Percentiles rank a stretch among this genome's conserved stretches.
Evolutionary conservation across 1,140 invertebrate species (phyloP).

Genomic region (Drosophila lacteicornis): DNA sequence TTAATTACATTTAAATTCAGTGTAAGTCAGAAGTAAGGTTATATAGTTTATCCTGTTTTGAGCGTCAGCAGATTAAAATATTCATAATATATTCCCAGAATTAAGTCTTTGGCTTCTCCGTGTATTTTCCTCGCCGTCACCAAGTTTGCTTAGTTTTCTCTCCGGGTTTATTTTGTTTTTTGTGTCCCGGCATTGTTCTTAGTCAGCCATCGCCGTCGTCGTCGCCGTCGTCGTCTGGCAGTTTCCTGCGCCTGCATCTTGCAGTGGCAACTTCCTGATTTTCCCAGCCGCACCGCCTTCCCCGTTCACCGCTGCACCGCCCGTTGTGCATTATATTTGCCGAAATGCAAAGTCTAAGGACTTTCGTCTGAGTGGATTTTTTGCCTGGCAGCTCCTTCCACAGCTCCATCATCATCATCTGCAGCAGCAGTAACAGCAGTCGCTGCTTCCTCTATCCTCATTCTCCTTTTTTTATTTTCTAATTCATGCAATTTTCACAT

Average conservation of each 20-base stretch:
- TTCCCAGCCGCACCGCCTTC: conserved; percentile 37
- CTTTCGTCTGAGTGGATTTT: conserved; percentile 84
- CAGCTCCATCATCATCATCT: conserved; percentile 32
- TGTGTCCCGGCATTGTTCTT: conserved; percentile 69
- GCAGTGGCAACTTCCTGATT: conserved; percentile 79
- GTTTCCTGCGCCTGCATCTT: conserved; percentile 53
- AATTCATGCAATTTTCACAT: conserved; percentile 77
- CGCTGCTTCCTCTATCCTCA: conserved; percentile 15
- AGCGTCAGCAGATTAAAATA: too few species aligned
- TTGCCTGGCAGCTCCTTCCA: conserved; percentile 48
- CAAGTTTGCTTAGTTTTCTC: conserved; percentile 53
- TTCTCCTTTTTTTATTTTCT: conserved; percentile 37
- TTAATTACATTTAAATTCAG: background rate
- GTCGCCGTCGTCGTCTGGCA: conserved; percentile 28
- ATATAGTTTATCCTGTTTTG: too few species aligned
- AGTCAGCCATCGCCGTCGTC: conserved; percentile 45
- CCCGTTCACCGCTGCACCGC: conserved; percentile 15
- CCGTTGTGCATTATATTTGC: conserved; percentile 73
- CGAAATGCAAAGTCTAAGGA: conserved; percentile 83
- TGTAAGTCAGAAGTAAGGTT: too few species aligned
- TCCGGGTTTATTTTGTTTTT: conserved; percentile 36
- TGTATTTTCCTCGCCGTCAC: conserved; percentile 26
- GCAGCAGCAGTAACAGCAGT: conserved; percentile 9
- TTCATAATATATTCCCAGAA: background rate
- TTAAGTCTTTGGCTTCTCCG: background rate